Conservation (phyloP, 2,888 invertebrate genomes). For the Sarcophaga subvicina region DNA sequence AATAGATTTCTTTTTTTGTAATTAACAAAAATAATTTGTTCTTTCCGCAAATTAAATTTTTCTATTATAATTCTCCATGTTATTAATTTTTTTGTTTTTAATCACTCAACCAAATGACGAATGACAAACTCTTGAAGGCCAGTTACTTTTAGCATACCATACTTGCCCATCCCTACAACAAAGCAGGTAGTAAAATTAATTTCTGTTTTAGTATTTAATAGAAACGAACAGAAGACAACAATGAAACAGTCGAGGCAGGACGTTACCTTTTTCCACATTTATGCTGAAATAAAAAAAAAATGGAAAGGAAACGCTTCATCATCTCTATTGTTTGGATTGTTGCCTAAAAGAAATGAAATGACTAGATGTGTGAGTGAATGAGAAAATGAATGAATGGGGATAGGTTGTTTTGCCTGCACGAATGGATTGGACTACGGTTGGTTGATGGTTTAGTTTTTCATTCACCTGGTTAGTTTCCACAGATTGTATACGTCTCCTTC, state of each 20-base stretch:
- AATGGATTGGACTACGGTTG: not conserved
- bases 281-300: not conserved
- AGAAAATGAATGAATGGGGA: no score
- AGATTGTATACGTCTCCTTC: no score
- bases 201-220: not conserved
- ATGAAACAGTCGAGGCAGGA: constrained; percentile 14
- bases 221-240: not conserved
- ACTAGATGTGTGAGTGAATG: no score
- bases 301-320: not conserved
- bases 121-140: not conserved
- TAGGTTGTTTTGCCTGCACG: not conserved
- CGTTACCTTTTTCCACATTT: not conserved
- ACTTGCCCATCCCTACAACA: not conserved
- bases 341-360: no score
- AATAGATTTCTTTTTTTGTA: no score
- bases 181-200: not conserved
- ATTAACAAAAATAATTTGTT: constrained; percentile 17
- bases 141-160: not conserved
- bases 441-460: not conserved
- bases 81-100: not conserved
- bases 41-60: constrained; percentile 5
- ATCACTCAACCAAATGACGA: constrained; percentile 4
- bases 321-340: not conserved
- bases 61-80: no score
- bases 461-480: not conserved